Evolutionary conservation across 1,140 invertebrate genomes (phyloP), one percentile per base, ranked within the genome.

Genomic region (Brachionus asplanchnoidis): DNA sequence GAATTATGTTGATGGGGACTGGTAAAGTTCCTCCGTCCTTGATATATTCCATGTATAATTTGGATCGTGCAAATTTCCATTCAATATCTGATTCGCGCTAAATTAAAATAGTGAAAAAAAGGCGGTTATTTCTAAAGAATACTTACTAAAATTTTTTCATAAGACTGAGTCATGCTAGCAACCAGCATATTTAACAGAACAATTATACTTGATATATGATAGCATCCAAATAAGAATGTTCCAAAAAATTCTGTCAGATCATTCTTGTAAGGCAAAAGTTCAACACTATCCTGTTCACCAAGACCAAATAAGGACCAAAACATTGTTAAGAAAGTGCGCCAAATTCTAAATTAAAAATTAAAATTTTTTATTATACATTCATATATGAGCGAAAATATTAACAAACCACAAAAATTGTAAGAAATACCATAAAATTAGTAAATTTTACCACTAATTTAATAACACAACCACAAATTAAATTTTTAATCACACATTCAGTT

Each of bases 21-120:
- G 95, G 95, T 0, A 96, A 92, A 0, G 94, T 95, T 82, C 93
- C 93, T 23, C 94, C 94, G 70, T 95, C 94, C 87, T 95, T 94
- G 86, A 96, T 96, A 88, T 96, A 97, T 86, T 94, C 95, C 92
- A 96, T 95, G 94, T 95, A 97, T 14, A 97, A 90, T 86, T 94
- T 93, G 82, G 94, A 94, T 12, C 95, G 90, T 2, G 95, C 94
- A 87, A 96, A 97, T 89, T 97, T 97, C 95, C 95, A 97, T 90
- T 96, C 95, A 0, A 92, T 93, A 86, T 97, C 95, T 9, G 94
- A 92, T 86, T 94, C 91, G 92, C 95, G 94, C 94, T 95, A 86
- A 0, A 36, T 36, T 78, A 84, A 23, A 36, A 46, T 14, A 73
- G 44, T 17, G 17, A 40, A 17, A 14, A 68, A n/a, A 32, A 28